phyloP scores from a whole-genome alignment of 2,888 invertebrate species.

The Aleiodes leptofemur region DNA sequence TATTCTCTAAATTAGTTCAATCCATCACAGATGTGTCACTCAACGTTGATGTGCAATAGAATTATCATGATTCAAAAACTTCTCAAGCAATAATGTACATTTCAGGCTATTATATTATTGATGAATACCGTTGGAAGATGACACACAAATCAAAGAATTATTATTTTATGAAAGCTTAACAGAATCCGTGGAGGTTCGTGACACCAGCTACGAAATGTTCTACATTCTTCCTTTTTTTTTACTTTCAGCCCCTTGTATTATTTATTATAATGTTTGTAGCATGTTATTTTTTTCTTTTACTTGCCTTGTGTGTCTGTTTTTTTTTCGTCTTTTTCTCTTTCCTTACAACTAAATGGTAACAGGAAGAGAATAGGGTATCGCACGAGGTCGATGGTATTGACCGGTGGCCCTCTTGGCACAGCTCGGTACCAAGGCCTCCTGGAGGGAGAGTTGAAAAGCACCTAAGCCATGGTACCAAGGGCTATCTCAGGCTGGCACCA shows the following conservation, averaged over 20 bases:
- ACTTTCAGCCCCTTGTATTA: constrained; percentile 43
- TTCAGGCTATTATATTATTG: too few species aligned
- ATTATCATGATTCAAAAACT: too few species aligned
- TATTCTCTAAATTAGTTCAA: too few species aligned
- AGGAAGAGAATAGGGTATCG: constrained; percentile 35
- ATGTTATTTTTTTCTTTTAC: constrained; percentile 40
- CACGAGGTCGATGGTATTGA: constrained; percentile 73
- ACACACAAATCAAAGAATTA: too few species aligned
- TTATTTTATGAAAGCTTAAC: too few species aligned
- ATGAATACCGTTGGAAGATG: too few species aligned
- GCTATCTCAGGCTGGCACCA: constrained; percentile 74
- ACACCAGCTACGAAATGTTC: constrained; percentile 32
- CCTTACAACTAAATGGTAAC: constrained; percentile 46
- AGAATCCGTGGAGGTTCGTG: constrained; percentile 52
- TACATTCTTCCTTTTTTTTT: neutral
- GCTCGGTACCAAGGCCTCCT: constrained; percentile 73
- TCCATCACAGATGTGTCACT: too few species aligned
- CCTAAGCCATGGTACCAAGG: constrained; percentile 51
- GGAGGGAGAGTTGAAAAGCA: constrained; percentile 39
- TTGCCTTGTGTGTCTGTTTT: constrained; percentile 52
- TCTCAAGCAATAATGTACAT: too few species aligned
- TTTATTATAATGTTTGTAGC: constrained; percentile 49
- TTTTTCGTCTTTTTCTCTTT: constrained; percentile 36
- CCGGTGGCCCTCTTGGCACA: constrained; percentile 75
- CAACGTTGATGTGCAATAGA: too few species aligned